Evolutionary conservation across 2,113 vertebrate genomes (phyloP), one percentile per base, ranked within the genome.

Genomic region (Tetrao urogallus): DNA sequence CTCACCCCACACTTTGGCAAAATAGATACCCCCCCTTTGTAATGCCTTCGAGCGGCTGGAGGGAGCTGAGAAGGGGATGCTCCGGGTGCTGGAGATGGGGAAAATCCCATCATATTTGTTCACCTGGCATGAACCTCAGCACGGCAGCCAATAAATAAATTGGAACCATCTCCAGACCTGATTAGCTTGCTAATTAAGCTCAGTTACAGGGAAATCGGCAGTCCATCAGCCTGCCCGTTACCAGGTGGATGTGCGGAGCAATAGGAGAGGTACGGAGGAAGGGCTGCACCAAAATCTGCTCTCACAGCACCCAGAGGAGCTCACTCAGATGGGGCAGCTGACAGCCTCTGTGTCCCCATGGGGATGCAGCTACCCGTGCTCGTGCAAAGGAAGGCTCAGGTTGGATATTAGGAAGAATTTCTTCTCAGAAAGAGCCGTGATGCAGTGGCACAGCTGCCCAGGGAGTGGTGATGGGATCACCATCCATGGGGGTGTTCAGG

Each of bases 131-230:
- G 60, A 65, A 57, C 17, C 65, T 54, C 48, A 25, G 65, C 1
- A 0, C 58, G 69, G 79, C 86, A 48, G 91, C 90, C 95, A 82
- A 81, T 92, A 96, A 96, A 94, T 95, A 96, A 96, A 95, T 95
- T 93, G 95, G 95, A 96, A 84, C 73, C 95, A 94, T 90, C 90
- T 95, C 92, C 93, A 91, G 94, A 88, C 75, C 94, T 94, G 95
- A 94, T 96, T 96, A 94, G 95, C 95, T 95, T 91, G 91, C 93
- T 97, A 95, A 97, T 97, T 97, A 95, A 96, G 94, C 94, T 93
- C 94, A 21, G 94, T 95, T 94, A 95, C 70, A 56, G 94, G 88
- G 91, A 96, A 94, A 95, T 94, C 94, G 95, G 96, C 96, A 94
- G 96, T 90, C 93, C 88, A 88, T 95, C 94, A 94, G 82, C 79